phyloP scores from a whole-genome alignment of 2,797 vertebrate species.

The Gambelia wislizenii region DNA sequence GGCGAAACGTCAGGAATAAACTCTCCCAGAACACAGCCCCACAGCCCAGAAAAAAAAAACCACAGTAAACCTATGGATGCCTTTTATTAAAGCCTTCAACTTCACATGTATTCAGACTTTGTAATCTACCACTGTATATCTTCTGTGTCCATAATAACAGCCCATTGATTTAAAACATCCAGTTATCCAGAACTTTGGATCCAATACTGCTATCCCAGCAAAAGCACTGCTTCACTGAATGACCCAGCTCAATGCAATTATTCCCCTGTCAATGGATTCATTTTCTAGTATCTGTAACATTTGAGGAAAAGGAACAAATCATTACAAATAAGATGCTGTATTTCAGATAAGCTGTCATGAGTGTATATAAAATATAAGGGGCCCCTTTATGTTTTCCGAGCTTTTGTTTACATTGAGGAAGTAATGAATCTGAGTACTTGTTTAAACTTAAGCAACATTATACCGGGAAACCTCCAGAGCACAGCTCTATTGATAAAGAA shows the following conservation, averaged over 20 bases:
- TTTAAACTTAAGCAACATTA: not conserved
- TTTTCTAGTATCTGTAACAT: not conserved
- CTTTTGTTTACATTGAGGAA: constrained; percentile 7
- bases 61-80: too few species aligned
- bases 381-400: not conserved
- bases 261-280: not conserved
- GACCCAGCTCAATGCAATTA: constrained; percentile 27
- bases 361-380: not conserved
- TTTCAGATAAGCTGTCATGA: constrained; percentile 2
- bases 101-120: constrained; percentile 25
- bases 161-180: constrained; percentile 29
- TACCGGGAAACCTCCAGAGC: not conserved
- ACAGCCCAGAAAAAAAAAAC: too few species aligned
- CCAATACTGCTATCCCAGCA: constrained; percentile 9
- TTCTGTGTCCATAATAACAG: not conserved
- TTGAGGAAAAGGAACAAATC: constrained; percentile 6
- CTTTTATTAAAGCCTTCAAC: too few species aligned
- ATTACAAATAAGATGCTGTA: not conserved
- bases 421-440: not conserved
- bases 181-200: not conserved
- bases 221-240: constrained; percentile 17
- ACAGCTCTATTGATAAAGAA: not conserved
- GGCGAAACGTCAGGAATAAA: too few species aligned
- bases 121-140: constrained; percentile 12
- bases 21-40: too few species aligned